phyloP scores from a whole-genome alignment of 2,113 vertebrate species.

The Psittacara wagleri region DNA sequence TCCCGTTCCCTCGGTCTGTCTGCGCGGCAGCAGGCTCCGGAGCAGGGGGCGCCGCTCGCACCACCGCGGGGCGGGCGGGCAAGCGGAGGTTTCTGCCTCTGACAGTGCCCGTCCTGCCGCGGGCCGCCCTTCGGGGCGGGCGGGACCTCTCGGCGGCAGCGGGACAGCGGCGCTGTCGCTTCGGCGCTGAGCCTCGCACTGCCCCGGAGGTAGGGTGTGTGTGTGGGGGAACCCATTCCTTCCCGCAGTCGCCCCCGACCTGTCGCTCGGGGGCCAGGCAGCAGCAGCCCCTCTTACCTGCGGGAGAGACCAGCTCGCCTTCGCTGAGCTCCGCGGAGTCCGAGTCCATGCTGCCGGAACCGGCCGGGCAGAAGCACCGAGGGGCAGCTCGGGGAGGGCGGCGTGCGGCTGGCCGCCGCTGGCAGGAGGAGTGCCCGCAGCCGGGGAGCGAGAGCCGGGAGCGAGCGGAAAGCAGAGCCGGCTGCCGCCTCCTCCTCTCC shows the following conservation, averaged over 20 bases:
- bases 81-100: not conserved
- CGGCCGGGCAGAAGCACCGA: not conserved
- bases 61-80: not conserved
- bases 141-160: not conserved
- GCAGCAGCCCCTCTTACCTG: conserved; percentile 76
- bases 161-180: not conserved
- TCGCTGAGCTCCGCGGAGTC: conserved; percentile 96
- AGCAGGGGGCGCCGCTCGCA: not conserved
- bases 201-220: not conserved
- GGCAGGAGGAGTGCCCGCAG: not conserved
- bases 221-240: not conserved
- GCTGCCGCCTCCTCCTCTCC: not conserved
- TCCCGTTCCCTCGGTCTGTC: not conserved
- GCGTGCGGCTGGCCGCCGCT: not conserved
- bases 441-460: not conserved
- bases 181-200: not conserved
- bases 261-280: not conserved
- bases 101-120: not conserved
- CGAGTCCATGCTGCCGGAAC: conserved; percentile 87
- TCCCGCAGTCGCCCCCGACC: not conserved
- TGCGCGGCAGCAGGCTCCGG: not conserved
- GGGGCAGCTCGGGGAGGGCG: not conserved
- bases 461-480: not conserved
- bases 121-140: not conserved
- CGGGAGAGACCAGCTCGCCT: conserved; percentile 82